A percentile compares a stretch with the other conserved stretches of the same genome.
Evolutionary conservation across 1,140 invertebrate genomes (phyloP).

Genomic region (Drosophila elegans): DNA sequence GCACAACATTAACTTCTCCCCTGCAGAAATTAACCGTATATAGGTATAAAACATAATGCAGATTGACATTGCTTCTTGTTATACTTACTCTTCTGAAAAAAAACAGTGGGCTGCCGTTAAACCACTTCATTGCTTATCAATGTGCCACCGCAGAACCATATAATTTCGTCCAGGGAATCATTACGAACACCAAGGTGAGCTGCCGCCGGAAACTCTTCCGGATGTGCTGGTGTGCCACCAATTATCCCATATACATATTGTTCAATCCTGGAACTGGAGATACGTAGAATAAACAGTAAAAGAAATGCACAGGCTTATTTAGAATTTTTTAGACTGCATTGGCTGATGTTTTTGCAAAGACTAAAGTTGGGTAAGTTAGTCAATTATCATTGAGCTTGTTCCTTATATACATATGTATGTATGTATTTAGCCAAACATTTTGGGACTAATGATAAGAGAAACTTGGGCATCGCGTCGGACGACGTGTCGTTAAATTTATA

Average conservation of each 20-base stretch:
- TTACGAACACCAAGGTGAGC: conserved; percentile 54
- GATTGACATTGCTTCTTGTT: neutral
- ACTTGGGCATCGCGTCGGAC: no score
- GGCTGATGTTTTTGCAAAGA: neutral
- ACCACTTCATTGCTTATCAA: conserved; percentile 69
- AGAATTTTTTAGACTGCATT: neutral
- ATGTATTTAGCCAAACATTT: no score
- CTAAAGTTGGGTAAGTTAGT: conserved; percentile 1
- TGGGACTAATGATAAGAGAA: no score
- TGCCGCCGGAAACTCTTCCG: conserved; percentile 71
- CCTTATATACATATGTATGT: no score
- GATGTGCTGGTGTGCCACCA: conserved; percentile 29
- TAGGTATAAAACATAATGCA: conserved; percentile 10
- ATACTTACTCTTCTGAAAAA: conserved; percentile 22
- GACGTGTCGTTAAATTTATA: no score
- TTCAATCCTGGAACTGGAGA: neutral
- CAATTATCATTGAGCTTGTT: no score
- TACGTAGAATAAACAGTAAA: neutral
- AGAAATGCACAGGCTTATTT: neutral
- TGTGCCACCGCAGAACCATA: conserved; percentile 74
- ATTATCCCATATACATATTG: no score
- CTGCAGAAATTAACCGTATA: neutral
- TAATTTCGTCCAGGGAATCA: neutral
- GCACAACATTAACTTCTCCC: conserved; percentile 53
- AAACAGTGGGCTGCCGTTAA: conserved; percentile 80